Base-by-base conservation (phyloP, 2,888 invertebrate species). In the Helleia helle region DNA sequence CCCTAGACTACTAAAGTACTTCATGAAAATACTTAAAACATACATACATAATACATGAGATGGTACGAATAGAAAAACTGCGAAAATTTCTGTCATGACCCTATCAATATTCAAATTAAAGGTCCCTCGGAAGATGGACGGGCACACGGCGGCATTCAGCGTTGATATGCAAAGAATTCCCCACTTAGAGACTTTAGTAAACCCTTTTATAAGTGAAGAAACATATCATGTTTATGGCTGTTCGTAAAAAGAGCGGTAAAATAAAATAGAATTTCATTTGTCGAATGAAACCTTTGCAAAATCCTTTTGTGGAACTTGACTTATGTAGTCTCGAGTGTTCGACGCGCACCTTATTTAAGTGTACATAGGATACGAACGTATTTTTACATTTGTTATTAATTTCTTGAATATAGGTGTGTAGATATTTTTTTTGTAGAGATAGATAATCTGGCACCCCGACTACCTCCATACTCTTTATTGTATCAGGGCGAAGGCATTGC, bases 71-170 rank as follows among this genome's bases (percentile, higher is more conserved):
- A 17, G 18, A 67, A 68, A 68, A 62, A 65, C 61, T 56, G 54
- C 56, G 57, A 58, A 57, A 52, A 55, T 58, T 56, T 52, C 58
- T 58, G 55, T 53, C 52, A 64, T 64, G 59, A 61, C 55, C 58
- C 58, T 62, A 76, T 79, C 76, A 75, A 77, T 79, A 80, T 80
- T 80, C 71, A 80, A 75, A 81, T 79, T 75, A 71, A 62, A 65
- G 63, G 64, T 68, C 65, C 62, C 64, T 56, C 56, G 63, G 56
- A 68, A 68, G 71, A 71, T 75, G 67, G n/a, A 70, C 68, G 70
- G 69, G 71, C 74, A 71, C 66, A 69, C 66, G 65, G 62, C 56
- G 54, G 72, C 73, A 77, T 79, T 81, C 79, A 73, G 71, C 56
- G 67, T 60, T 67, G 73, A 75, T 76, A 71, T 70, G 71, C 58